These are phyloP conservation scores for Neotoma lepida DNA, from an alignment of 2,113 vertebrate species.

Conservation along the genomic window DNA sequence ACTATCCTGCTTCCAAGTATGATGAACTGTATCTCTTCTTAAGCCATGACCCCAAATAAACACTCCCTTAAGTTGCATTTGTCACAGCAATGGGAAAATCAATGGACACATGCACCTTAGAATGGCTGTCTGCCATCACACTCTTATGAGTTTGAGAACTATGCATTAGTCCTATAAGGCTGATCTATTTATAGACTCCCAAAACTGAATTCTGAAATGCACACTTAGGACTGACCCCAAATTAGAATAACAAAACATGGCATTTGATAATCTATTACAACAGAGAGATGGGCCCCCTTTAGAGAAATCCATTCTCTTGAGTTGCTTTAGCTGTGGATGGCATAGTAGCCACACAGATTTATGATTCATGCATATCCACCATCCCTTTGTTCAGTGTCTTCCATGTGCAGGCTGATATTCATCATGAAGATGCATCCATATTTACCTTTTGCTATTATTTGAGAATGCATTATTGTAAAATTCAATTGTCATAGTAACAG, in stretches of 20 bases:
- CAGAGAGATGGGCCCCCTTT: not conserved
- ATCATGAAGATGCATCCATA: not conserved
- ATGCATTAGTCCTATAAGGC: not conserved
- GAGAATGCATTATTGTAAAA: not conserved
- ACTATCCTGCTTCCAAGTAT: not conserved
- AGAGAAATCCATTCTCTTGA: not conserved
- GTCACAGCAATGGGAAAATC: not conserved
- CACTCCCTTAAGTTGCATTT: not conserved
- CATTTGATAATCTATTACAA: not conserved
- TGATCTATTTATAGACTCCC: not conserved
- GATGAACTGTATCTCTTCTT: not conserved
- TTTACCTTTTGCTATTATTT: slow-evolving; percentile 11
- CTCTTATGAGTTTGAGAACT: not conserved
- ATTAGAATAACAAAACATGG: slow-evolving; percentile 21
- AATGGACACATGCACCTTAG: not conserved
- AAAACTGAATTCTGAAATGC: slow-evolving; percentile 40
- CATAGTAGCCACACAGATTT: not conserved
- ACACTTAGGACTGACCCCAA: not conserved
- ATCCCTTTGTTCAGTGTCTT: not conserved
- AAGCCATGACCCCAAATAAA: not conserved
- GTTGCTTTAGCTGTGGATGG: not conserved
- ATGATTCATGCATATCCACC: not conserved
- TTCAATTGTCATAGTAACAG: not conserved
- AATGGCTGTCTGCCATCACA: not conserved
- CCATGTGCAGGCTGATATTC: not conserved